phyloP scores from a whole-genome alignment of 2,888 invertebrate species.

The Deilephila elpenor region DNA sequence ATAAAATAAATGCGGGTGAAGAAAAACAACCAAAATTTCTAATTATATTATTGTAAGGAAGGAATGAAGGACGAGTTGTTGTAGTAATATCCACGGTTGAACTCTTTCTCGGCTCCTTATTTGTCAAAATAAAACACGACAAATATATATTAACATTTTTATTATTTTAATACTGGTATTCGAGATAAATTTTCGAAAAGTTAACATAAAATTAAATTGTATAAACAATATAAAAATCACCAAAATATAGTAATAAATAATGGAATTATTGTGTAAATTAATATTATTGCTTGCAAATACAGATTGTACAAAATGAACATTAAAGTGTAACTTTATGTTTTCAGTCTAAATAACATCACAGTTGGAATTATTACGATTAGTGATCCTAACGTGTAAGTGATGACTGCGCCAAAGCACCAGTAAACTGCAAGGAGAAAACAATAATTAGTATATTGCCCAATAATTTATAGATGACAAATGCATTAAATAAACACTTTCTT shows the following conservation, averaged over 20 bases:
- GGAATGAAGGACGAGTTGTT: no score
- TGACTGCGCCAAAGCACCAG: slow-evolving; percentile 94
- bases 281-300: slow-evolving; percentile 49
- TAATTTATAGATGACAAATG: no score
- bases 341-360: slow-evolving; percentile 85
- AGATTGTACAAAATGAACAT: slow-evolving; percentile 52
- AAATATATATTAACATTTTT: slow-evolving; percentile 13
- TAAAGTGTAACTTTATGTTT: slow-evolving; percentile 50
- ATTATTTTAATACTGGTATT: slow-evolving; percentile 68
- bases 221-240: slow-evolving; percentile 34
- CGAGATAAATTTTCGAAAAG: slow-evolving; percentile 55
- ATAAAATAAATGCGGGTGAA: no score
- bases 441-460: slow-evolving; percentile 5
- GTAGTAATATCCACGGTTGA: no score
- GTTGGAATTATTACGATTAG: slow-evolving; percentile 90
- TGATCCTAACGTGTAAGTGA: slow-evolving; percentile 93
- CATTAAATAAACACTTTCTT: no score
- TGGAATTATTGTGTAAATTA: slow-evolving; percentile 43
- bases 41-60: no score
- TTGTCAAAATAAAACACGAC: slow-evolving; percentile 22
- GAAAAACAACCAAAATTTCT: no score
- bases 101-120: no score
- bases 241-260: slow-evolving; percentile 44
- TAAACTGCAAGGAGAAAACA: slow-evolving; percentile 86
- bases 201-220: slow-evolving; percentile 32